phyloP scores from a whole-genome alignment of 2,888 invertebrate species.

The Caenorhabditis sp. region DNA sequence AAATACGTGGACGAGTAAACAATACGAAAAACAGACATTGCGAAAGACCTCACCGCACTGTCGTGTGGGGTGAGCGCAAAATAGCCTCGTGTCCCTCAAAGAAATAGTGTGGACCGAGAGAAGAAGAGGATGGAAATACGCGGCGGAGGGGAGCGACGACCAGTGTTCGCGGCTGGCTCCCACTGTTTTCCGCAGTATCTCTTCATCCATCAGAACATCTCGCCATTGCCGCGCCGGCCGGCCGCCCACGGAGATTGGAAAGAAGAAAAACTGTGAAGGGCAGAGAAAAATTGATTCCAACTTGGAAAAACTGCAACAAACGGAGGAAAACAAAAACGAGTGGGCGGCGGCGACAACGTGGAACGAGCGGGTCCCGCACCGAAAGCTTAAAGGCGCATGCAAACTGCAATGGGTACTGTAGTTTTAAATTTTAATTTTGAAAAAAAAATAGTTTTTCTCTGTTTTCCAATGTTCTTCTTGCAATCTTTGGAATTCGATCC shows the following conservation, averaged over 20 bases:
- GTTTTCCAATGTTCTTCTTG: conserved; percentile 11
- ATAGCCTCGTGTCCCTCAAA: conserved; percentile 45
- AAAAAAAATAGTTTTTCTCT: no score
- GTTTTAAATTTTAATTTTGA: conserved; percentile 12
- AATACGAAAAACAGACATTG: conserved; percentile 32
- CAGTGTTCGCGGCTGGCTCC: conserved; percentile 47
- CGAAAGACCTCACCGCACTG: conserved; percentile 48
- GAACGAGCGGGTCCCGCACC: conserved; percentile 21
- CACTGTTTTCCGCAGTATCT: conserved; percentile 42
- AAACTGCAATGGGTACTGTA: conserved; percentile 44
- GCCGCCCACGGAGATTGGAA: conserved; percentile 24
- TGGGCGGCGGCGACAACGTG: background rate
- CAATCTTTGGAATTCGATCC: background rate
- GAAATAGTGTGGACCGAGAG: conserved; percentile 55
- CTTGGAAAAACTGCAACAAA: conserved; percentile 14
- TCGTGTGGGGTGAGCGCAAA: conserved; percentile 48
- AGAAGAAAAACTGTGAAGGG: conserved; percentile 18
- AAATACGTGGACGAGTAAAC: conserved; percentile 34
- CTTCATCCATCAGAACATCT: conserved; percentile 39
- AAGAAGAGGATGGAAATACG: conserved; percentile 25
- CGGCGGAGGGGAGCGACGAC: conserved; percentile 26
- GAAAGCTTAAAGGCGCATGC: conserved; percentile 28
- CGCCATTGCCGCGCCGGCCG: conserved; percentile 25
- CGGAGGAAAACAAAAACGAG: background rate
- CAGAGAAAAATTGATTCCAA: conserved; percentile 24